A percentile compares a stretch with the other conserved stretches of the same genome.
Conservation (phyloP, 1,140 invertebrate genomes). For the Oppia nitens region DNA sequence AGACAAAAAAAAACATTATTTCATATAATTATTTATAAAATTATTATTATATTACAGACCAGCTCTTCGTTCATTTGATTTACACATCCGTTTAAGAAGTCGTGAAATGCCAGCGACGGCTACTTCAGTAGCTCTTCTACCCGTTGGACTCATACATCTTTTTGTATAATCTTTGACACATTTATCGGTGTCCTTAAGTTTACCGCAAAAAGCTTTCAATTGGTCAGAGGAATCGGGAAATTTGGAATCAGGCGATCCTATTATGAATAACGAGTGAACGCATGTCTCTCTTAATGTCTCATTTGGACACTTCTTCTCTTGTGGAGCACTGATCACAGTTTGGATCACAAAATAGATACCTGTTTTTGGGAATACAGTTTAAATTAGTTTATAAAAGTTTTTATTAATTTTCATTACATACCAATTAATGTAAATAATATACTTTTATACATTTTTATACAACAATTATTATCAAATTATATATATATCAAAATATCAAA, state of each 20-base stretch:
- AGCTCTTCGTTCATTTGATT: not conserved
- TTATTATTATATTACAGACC: not conserved
- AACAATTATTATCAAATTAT: too few relatives aligned
- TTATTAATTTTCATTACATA: too few relatives aligned
- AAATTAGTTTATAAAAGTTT: too few relatives aligned
- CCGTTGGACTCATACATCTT: not conserved
- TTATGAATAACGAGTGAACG: not conserved
- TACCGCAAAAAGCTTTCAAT: not conserved
- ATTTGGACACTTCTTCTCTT: not conserved
- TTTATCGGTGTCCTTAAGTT: not conserved
- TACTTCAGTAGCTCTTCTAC: not conserved
- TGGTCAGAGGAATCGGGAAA: not conserved
- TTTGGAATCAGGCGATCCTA: not conserved
- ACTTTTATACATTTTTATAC: too few relatives aligned
- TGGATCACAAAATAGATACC: too few relatives aligned
- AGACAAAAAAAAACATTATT: not conserved
- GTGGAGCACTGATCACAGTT: not conserved
- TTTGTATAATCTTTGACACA: not conserved
- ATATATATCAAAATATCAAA: too few relatives aligned
- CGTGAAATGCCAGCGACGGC: not conserved
- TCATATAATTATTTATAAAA: not conserved
- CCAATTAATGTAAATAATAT: too few relatives aligned
- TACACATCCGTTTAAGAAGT: not conserved
- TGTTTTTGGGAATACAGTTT: too few relatives aligned
- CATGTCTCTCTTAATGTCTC: not conserved